phyloP scores from a whole-genome alignment of 2,888 invertebrate species.

The Phania funesta region DNA sequence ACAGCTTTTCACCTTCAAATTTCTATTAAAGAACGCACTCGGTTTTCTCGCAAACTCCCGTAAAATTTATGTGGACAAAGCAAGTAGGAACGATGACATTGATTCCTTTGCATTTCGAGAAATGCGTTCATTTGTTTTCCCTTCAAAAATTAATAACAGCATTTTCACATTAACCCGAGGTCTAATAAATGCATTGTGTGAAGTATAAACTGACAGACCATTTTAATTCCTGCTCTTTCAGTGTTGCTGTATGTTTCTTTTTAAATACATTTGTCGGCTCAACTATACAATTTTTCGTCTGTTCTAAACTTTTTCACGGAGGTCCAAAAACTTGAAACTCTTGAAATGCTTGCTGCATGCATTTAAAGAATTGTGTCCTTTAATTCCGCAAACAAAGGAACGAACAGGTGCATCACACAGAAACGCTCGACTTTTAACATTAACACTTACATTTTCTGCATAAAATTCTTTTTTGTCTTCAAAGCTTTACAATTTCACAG shows the following conservation, averaged over 20 bases:
- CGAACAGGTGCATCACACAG: background rate
- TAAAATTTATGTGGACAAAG: constrained; percentile 9
- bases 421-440: no score
- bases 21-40: background rate
- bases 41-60: constrained; percentile 31
- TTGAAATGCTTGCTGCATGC: constrained; percentile 3
- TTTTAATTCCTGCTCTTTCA: no score
- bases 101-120: background rate
- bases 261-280: no score
- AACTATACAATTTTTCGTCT: constrained; percentile 15
- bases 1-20: constrained; percentile 21
- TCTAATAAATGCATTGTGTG: background rate
- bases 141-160: background rate
- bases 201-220: constrained; percentile 23
- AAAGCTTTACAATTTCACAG: no score
- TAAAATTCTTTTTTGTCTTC: no score
- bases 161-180: background rate
- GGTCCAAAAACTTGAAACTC: background rate
- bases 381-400: constrained; percentile 24
- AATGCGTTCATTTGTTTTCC: background rate
- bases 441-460: no score
- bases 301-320: background rate
- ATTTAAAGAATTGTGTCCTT: constrained; percentile 25
- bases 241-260: background rate
- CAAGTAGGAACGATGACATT: constrained; percentile 26